Conservation (phyloP, 2,113 vertebrate genomes). For the Salvelinus namaycush region DNA sequence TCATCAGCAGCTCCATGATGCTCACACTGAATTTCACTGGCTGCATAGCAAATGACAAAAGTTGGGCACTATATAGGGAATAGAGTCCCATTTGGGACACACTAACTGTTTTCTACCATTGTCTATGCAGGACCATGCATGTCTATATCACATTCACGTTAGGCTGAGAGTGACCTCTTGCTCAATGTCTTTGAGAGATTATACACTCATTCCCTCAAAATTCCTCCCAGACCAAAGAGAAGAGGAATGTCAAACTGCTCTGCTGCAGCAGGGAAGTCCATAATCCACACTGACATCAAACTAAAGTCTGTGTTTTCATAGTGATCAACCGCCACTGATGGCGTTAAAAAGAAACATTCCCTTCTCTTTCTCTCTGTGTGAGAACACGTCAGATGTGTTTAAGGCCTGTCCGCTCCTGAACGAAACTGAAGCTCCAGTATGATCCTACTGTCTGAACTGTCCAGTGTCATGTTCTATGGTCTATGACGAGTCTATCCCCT, state of each 20-base stretch:
- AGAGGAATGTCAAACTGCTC: conserved; percentile 41
- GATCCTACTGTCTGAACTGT: conserved; percentile 51
- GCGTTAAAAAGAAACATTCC: conserved; percentile 70
- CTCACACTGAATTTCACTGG: neutral
- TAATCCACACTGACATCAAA: conserved; percentile 66
- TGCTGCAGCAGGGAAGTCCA: conserved; percentile 29
- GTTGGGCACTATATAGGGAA: no score
- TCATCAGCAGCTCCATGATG: no score
- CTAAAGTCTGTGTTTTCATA: conserved; percentile 67
- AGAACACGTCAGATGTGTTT: conserved; percentile 63
- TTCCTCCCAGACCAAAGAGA: conserved; percentile 39
- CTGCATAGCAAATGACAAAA: no score
- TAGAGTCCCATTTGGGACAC: no score
- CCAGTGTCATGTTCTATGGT: conserved; percentile 46
- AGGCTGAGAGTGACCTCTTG: neutral
- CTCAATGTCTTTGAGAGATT: conserved; percentile 18
- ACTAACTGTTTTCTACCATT: neutral
- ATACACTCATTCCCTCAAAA: conserved; percentile 11
- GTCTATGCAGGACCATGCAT: neutral
- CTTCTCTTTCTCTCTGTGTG: conserved; percentile 59
- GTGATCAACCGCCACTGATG: conserved; percentile 50
- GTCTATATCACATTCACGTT: neutral
- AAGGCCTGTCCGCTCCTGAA: conserved; percentile 59
- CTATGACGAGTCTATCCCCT: conserved; percentile 36
- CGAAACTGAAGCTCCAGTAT: conserved; percentile 54